Evolutionary conservation across 2,797 vertebrate species (phyloP).

Genomic region (Tangara arthus): DNA sequence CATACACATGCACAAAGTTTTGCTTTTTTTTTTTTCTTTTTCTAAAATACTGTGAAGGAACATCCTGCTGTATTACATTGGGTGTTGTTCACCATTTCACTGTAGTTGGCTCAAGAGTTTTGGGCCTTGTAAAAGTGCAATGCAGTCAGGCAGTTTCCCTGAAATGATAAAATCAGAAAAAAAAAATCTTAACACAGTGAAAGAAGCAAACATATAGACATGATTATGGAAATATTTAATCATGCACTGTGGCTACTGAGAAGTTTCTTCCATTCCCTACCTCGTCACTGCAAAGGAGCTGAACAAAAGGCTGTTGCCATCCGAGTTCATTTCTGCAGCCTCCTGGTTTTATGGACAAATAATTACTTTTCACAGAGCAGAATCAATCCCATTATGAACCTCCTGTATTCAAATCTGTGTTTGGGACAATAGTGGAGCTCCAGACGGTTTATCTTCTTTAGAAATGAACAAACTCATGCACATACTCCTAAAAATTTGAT

Average conservation of each 20-base stretch:
- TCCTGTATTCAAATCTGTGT: conserved; percentile 58
- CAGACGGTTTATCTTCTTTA: conserved; percentile 10
- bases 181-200: not conserved
- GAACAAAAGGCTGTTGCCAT: conserved; percentile 67
- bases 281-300: not conserved
- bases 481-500: conserved; percentile 50
- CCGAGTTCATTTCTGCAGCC: conserved; percentile 20
- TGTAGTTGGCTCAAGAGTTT: not conserved
- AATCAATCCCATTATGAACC: conserved; percentile 53
- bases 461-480: conserved; percentile 45
- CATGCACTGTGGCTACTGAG: not conserved
- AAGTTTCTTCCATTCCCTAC: conserved; percentile 44
- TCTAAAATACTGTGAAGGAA: not conserved
- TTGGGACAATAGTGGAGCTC: conserved; percentile 42
- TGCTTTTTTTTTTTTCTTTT: not conserved
- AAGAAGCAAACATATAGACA: conserved; percentile 6
- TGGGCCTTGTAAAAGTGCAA: not conserved
- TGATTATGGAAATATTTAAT: not conserved
- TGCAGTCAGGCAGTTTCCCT: not conserved
- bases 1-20: not conserved
- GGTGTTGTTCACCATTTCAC: not conserved
- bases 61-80: not conserved
- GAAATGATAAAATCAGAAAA: conserved; percentile 14
- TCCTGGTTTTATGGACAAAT: conserved; percentile 62
- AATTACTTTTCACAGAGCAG: conserved; percentile 63